A percentile compares a stretch with the other conserved stretches of the same genome.
Conservation (phyloP, 92 coral and sea anemone genomes). For the Bergia sp. region DNA sequence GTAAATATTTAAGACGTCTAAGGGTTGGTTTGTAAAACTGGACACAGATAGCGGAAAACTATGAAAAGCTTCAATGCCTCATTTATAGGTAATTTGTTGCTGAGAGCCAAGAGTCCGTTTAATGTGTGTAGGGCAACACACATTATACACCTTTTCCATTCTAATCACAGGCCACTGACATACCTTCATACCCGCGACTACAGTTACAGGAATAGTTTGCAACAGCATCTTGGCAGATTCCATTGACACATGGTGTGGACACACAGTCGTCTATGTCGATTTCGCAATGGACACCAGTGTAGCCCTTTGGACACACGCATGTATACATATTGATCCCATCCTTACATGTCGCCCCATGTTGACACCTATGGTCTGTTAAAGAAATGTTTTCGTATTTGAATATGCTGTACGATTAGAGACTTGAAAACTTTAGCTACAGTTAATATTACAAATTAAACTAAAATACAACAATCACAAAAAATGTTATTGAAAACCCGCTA, state of each 20-base stretch:
- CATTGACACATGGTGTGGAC: constrained; percentile 63
- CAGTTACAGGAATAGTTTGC: constrained; percentile 82
- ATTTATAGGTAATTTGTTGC: too few relatives aligned
- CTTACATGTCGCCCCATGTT: constrained; percentile 65
- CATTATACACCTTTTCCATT: background rate
- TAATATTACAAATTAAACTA: background rate
- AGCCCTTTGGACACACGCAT: constrained; percentile 60
- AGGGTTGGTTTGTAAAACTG: too few relatives aligned
- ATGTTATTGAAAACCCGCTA: too few relatives aligned
- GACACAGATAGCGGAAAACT: too few relatives aligned
- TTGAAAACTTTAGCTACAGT: background rate
- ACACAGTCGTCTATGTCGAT: constrained; percentile 64
- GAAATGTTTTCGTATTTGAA: background rate
- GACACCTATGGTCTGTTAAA: constrained; percentile 62
- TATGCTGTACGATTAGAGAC: background rate
- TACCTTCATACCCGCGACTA: constrained; percentile 70
- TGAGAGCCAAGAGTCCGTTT: too few relatives aligned
- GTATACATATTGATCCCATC: constrained; percentile 73
- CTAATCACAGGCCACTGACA: background rate
- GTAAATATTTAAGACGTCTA: too few relatives aligned
- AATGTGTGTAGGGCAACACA: too few relatives aligned
- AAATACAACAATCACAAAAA: too few relatives aligned
- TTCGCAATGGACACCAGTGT: constrained; percentile 52
- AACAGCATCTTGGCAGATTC: constrained; percentile 66
- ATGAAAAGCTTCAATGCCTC: too few relatives aligned